Evolutionary conservation across 2,888 invertebrate genomes (phyloP).

Genomic region (Alentia gelatinosa): DNA sequence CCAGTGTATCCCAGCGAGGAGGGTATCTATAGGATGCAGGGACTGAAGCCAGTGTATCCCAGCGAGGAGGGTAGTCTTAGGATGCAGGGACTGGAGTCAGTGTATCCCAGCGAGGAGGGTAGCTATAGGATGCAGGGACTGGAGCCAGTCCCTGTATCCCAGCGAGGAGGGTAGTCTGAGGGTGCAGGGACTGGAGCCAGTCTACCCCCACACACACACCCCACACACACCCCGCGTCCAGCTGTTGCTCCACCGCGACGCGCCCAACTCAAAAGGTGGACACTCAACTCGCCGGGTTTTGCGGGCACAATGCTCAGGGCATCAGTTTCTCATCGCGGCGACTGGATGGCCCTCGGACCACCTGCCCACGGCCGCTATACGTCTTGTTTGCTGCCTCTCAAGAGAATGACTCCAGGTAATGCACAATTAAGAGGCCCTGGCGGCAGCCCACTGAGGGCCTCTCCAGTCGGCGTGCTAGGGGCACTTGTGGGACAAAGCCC

Average conservation of each 20-base stretch:
- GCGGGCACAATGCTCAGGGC: not conserved
- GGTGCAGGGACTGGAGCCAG: no score
- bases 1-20: no score
- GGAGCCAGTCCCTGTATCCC: no score
- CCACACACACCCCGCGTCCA: no score
- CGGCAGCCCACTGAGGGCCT: not conserved
- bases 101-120: no score
- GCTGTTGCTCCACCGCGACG: not conserved
- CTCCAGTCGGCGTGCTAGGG: not conserved
- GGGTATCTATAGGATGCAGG: no score
- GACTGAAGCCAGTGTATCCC: no score
- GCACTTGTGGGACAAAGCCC: not conserved
- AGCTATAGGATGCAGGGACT: no score
- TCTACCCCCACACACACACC: no score
- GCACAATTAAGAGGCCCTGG: slow-evolving; percentile 1
- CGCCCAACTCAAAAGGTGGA: not conserved
- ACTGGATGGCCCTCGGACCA: slow-evolving; percentile 9
- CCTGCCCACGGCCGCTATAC: not conserved
- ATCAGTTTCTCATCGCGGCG: not conserved
- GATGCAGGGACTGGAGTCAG: no score
- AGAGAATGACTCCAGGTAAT: slow-evolving; percentile 22
- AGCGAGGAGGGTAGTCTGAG: no score
- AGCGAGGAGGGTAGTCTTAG: no score
- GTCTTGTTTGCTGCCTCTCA: slow-evolving; percentile 27
- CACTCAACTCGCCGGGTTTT: not conserved